These are phyloP conservation scores for Buphagus erythrorhynchus DNA, from an alignment of 2,797 vertebrate species.

Conservation along the genomic window DNA sequence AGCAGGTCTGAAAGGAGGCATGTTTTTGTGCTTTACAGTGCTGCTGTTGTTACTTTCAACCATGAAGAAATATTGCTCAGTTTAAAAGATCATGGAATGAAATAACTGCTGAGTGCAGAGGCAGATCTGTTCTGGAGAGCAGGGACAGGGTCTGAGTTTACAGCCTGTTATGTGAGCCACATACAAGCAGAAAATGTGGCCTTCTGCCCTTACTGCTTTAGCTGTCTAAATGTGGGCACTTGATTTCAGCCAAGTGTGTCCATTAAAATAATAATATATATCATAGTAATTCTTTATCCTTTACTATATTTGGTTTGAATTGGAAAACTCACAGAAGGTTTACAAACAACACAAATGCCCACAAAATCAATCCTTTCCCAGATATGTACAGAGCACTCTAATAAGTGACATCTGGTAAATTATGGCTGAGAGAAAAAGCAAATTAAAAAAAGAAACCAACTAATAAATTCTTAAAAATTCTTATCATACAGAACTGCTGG, in stretches of 20 bases:
- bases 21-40: rapidly evolving
- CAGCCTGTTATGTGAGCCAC: neutral
- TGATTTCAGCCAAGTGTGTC: neutral
- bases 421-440: neutral
- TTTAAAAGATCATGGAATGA: neutral
- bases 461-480: neutral
- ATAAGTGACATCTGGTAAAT: neutral
- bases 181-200: neutral
- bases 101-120: rapidly evolving
- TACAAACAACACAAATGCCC: neutral
- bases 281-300: neutral
- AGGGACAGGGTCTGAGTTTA: neutral
- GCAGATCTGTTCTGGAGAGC: neutral
- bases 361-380: neutral
- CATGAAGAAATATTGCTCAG: neutral
- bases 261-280: neutral
- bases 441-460: neutral
- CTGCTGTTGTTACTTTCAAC: neutral
- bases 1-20: neutral
- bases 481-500: neutral
- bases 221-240: neutral
- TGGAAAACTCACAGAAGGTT: neutral
- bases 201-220: neutral
- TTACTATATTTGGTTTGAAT: neutral
- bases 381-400: neutral